Base-by-base conservation (phyloP, 2,888 invertebrate species). In the Periphyllus acericola region DNA sequence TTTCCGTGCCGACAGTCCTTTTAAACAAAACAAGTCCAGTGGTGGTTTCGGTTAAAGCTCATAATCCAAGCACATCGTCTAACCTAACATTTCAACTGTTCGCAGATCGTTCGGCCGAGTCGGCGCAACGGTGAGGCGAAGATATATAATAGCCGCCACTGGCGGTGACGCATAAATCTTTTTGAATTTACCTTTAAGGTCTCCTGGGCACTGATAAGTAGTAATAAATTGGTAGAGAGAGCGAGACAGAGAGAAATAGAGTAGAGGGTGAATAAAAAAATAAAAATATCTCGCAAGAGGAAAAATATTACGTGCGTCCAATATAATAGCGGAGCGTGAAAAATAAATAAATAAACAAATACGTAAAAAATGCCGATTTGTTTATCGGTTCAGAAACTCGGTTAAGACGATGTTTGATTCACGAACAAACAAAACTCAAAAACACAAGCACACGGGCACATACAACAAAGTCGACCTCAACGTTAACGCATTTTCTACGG, bases 31-130 rank as follows among this genome's bases (percentile, higher is more conserved):
- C 83, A 55, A 66, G 75, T 60, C 66, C 60, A 34, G 60, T 21
- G 75, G 66, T 46, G 14, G 14, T 66, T 74, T 40, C 19, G 52
- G 60, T 76, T 76, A 84, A 84, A 76, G 60, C 83, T 76, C 83
- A 76, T 84, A 75, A 84, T 84, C 83, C 83, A 29, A 25, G 75
- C 83, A 25, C 83, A 66, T 76, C 66, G 75, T 75, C 75, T 75
- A 76, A 84, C 83, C 83, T 40, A 29, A 60, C 83, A 40, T 84
- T 76, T 60, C 60, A 36, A 60, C 60, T 29, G 36, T 72, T 83
- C 72, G 34, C 68, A n/a, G 29, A 29, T 29, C 46, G 83, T 74
- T 29, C 5, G 32, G 32, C 25, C 32, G 36, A 66, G 55, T 19
- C 32, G 66, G 60, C 14, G 40, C 17, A n/a, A 40, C 68, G 68